phyloP scores from a whole-genome alignment of 2,113 vertebrate species.

The Chaetops frenatus region DNA sequence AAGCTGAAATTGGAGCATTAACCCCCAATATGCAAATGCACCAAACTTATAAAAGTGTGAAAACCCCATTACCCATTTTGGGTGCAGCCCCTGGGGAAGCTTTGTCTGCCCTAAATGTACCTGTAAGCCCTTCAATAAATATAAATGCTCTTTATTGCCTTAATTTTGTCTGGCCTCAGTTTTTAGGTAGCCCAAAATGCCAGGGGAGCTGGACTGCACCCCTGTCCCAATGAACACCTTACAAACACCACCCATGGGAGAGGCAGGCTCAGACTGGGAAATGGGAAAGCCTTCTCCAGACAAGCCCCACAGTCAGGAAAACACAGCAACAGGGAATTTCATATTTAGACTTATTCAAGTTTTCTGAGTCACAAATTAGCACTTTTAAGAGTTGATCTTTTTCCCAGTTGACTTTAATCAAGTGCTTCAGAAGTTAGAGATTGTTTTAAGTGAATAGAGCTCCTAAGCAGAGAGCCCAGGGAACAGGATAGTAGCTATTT shows the following conservation, averaged over 20 bases:
- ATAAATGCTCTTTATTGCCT: too few relatives aligned
- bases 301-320: neutral
- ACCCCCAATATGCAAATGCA: too few relatives aligned
- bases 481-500: constrained; percentile 17
- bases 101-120: too few relatives aligned
- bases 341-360: constrained; percentile 53
- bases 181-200: too few relatives aligned
- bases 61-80: too few relatives aligned
- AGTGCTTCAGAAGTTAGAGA: constrained; percentile 67
- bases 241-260: neutral
- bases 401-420: constrained; percentile 72
- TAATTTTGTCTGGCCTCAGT: too few relatives aligned
- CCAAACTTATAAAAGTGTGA: too few relatives aligned
- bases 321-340: constrained; percentile 2
- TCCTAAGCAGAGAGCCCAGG: constrained; percentile 40
- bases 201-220: neutral
- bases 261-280: neutral
- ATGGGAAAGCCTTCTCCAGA: neutral
- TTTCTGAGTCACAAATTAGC: constrained; percentile 68
- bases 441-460: constrained; percentile 67
- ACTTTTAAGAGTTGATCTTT: constrained; percentile 68
- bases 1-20: too few relatives aligned
- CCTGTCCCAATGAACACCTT: neutral
- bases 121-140: too few relatives aligned
- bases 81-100: too few relatives aligned